Percentiles rank a stretch among this genome's conserved stretches.
These are phyloP conservation scores for Spea multiplicata DNA, from an alignment of 2,113 vertebrate species.

Conservation along the genomic window DNA sequence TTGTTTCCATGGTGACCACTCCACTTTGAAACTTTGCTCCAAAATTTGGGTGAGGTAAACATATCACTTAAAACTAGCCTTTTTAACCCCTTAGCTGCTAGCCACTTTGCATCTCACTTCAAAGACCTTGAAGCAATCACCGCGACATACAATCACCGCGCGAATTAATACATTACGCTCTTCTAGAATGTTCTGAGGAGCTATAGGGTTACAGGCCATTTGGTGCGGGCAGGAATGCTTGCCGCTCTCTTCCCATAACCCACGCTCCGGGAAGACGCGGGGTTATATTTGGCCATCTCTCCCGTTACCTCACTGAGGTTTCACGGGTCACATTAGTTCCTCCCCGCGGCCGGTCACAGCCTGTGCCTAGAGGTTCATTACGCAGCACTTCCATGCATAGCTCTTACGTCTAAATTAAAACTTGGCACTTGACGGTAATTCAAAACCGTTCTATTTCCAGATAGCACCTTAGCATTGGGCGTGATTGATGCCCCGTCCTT, in stretches of 20 bases:
- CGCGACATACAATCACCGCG: constrained; percentile 2
- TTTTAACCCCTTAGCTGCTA: constrained; percentile 4
- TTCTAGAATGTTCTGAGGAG: not conserved
- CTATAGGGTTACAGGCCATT: constrained; percentile 39
- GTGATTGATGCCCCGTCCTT: constrained; percentile 29
- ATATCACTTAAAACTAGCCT: constrained; percentile 5
- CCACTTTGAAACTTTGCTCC: too few relatives aligned
- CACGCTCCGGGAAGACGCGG: constrained; percentile 18
- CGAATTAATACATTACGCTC: not conserved
- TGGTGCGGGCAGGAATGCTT: constrained; percentile 37
- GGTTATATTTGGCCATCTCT: constrained; percentile 28
- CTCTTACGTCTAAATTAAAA: constrained; percentile 33
- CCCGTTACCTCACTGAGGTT: constrained; percentile 33
- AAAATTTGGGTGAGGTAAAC: not conserved
- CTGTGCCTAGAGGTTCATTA: constrained; percentile 26
- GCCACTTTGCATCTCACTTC: not conserved
- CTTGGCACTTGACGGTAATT: constrained; percentile 25
- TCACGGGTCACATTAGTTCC: constrained; percentile 26
- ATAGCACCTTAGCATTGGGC: constrained; percentile 25
- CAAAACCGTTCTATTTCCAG: constrained; percentile 36
- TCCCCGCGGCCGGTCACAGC: constrained; percentile 1
- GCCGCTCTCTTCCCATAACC: constrained; percentile 22
- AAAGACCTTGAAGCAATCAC: constrained; percentile 1
- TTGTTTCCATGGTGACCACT: too few relatives aligned
- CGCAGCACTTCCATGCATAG: constrained; percentile 39